A percentile compares a stretch with the other conserved stretches of the same genome.
phyloP scores from a whole-genome alignment of 2,797 vertebrate species.

The Lepidocolaptes lacrymiger region DNA sequence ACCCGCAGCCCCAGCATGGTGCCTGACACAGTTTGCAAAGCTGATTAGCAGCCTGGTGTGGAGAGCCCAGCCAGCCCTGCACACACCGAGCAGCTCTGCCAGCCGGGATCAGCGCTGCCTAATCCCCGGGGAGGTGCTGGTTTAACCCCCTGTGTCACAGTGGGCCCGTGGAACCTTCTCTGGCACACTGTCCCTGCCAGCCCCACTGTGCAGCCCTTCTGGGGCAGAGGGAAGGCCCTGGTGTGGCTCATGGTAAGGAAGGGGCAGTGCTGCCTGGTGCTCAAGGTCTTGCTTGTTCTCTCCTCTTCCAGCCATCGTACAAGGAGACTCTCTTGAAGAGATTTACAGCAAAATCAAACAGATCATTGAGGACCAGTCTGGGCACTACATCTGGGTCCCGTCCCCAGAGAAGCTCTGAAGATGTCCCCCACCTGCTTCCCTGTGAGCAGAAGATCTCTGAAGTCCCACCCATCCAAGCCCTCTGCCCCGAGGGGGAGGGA shows the following conservation, averaged over 20 bases:
- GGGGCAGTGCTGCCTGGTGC: background rate
- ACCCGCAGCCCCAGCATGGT: accelerated
- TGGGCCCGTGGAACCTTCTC: background rate
- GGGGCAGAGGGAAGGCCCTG: background rate
- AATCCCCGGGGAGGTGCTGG: background rate
- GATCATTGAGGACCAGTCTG: conserved; percentile 99
- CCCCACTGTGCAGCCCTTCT: accelerated
- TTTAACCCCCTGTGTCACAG: background rate
- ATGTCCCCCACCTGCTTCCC: conserved; percentile 76
- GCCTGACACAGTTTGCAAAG: conserved; percentile 17
- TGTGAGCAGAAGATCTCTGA: conserved; percentile 69
- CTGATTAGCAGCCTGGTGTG: conserved; percentile 7
- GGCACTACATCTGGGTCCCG: conserved; percentile 99
- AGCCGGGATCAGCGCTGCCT: background rate
- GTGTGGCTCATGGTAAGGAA: accelerated
- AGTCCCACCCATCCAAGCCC: conserved; percentile 71
- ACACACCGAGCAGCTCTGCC: background rate
- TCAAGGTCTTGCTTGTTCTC: conserved; percentile 55
- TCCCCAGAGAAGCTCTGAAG: conserved; percentile 99
- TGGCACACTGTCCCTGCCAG: background rate
- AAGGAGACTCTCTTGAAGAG: conserved; percentile 99
- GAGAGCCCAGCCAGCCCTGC: background rate
- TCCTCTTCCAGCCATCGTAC: conserved; percentile 91
- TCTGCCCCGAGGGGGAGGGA: conserved; percentile 67
- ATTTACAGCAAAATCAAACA: conserved; percentile 99